A percentile compares a stretch with the other conserved stretches of the same genome.
Conservation (phyloP, 2,888 invertebrate genomes). For the Hydrotaea diabolus region DNA sequence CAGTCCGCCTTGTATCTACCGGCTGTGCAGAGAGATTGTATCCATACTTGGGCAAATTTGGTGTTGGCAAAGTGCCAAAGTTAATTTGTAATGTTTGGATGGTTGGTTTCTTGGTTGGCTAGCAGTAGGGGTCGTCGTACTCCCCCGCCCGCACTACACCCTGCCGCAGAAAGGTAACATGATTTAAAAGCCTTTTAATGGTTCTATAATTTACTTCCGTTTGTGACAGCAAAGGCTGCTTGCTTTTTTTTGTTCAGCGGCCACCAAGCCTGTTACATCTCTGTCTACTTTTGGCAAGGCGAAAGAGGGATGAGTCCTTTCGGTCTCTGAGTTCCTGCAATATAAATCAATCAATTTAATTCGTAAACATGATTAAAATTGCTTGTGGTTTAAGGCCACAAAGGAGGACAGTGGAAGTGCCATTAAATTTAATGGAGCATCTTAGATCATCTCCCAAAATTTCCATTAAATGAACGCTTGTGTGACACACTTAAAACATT, state of each 20-base stretch:
- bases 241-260: too few relatives aligned
- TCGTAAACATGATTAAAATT: conserved; percentile 44
- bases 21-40: conserved; percentile 3
- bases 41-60: conserved; percentile 26
- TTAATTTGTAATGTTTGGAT: conserved; percentile 43
- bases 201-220: conserved; percentile 56
- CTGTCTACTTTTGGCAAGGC: neutral
- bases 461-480: neutral
- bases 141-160: neutral
- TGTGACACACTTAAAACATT: neutral
- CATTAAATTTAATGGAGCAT: conserved; percentile 12
- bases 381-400: neutral
- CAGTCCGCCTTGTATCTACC: neutral
- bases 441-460: neutral
- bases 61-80: conserved; percentile 59
- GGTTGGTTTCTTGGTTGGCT: neutral
- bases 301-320: neutral
- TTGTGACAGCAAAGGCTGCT: neutral
- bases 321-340: neutral
- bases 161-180: conserved; percentile 27
- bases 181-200: conserved; percentile 57
- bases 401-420: neutral
- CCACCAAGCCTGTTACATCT: neutral
- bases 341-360: conserved; percentile 50
- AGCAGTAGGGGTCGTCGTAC: neutral